Conservation (phyloP, 2,797 vertebrate species). For the Peromyscus nudipes region DNA sequence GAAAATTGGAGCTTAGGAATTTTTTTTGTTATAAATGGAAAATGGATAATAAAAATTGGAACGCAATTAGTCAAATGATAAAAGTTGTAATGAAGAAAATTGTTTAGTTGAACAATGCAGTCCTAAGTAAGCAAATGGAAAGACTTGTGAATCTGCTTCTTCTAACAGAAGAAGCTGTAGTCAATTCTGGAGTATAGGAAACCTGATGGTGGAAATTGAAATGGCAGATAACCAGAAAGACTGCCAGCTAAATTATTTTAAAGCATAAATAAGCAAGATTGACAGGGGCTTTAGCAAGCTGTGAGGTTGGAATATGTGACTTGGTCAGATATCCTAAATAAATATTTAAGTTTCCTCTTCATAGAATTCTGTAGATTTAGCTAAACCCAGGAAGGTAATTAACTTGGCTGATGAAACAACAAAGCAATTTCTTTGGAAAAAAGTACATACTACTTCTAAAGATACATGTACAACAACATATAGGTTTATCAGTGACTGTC, state of each 20-base stretch:
- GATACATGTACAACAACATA: neutral
- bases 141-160: neutral
- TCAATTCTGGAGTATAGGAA: neutral
- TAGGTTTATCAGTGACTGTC: neutral
- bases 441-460: neutral
- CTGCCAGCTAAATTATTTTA: neutral
- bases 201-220: neutral
- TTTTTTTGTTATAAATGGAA: neutral
- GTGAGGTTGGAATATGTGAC: neutral
- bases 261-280: neutral
- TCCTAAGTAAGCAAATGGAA: neutral
- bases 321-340: neutral
- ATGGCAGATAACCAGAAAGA: neutral
- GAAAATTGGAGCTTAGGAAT: neutral
- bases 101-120: neutral
- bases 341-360: neutral
- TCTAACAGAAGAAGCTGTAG: neutral
- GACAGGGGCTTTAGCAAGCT: neutral
- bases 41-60: neutral
- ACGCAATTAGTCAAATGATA: neutral
- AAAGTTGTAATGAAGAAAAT: conserved; percentile 13
- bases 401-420: neutral
- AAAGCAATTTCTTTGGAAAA: neutral
- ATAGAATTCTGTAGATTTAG: neutral
- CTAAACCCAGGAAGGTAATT: neutral